Evolutionary conservation across 2,888 invertebrate species (phyloP), one percentile per base, ranked within the genome.

Genomic region (Uropetala carovei): DNA sequence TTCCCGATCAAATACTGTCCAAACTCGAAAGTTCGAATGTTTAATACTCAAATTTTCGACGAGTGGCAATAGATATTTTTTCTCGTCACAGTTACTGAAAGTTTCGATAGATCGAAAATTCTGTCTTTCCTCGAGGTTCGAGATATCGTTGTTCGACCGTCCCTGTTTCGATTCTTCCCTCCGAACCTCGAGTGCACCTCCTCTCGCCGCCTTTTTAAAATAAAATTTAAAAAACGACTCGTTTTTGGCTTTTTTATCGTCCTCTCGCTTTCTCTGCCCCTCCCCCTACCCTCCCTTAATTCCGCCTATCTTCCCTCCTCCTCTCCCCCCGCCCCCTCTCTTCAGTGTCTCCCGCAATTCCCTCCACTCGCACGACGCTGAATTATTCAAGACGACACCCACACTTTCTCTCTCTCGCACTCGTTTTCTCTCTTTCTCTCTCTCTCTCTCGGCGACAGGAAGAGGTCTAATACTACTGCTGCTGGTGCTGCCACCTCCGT

Each of bases 301-400:
- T 89, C 27, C 60, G 16, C 30, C 60, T 89, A 7, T 64, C 43
- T 64, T n/a, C 58, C 85, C 22, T 58, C 85, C 18, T 10, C 30
- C n/a, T 59, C 59, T 30, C 30, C 59, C 22, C 16, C 86, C 11
- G 14, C 60, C 86, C 59, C 13, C 22, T n/a, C n/a, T n/a, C n/a
- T n/a, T n/a, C n/a, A n/a, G n/a, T n/a, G n/a, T n/a, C n/a, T 30
- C 16, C 86, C 58, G 16, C 59, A 14, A 14, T 64, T 64, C 89
- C n/a, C n/a, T n/a, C n/a, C n/a, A n/a, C n/a, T 18, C 89, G 16
- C 30, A 10, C 86, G 64, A 89, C 89, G 89, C 89, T 89, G 89
- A 89, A 89, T 89, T 89, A 89, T 89, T 89, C 89, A 89, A 64
- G 89, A 89, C 89, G 89, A 89, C 89, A 89, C 60, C 30, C 86